Percentiles rank a stretch among this genome's conserved stretches.
Evolutionary conservation across 2,888 invertebrate genomes (phyloP).

Genomic region (Melieria omissa): DNA sequence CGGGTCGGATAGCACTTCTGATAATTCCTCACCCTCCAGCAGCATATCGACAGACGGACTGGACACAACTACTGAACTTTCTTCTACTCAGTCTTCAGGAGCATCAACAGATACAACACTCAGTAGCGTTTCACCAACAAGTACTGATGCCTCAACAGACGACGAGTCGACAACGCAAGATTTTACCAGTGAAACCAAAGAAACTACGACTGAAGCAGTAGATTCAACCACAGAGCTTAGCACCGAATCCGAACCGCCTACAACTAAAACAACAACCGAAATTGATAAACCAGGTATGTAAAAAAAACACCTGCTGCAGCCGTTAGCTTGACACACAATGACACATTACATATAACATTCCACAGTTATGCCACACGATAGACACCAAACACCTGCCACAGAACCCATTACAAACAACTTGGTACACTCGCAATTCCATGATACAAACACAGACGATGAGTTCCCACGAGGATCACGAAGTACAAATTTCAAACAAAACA

Average conservation of each 20-base stretch:
- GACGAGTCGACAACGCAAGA: neutral
- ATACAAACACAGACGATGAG: neutral
- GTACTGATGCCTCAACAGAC: neutral
- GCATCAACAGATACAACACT: neutral
- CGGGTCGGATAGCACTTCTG: neutral
- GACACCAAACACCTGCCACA: neutral
- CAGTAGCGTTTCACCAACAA: neutral
- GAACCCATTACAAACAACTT: neutral
- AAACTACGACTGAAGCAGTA: no score
- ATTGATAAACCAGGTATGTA: neutral
- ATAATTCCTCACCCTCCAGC: neutral
- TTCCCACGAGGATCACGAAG: constrained; percentile 3
- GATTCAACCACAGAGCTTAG: no score
- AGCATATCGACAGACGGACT: neutral
- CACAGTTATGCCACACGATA: neutral
- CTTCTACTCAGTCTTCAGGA: neutral
- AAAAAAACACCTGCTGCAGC: neutral
- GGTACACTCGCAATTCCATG: neutral
- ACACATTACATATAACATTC: neutral
- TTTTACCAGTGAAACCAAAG: neutral
- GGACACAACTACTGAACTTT: neutral
- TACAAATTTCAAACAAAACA: neutral
- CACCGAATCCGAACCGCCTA: no score
- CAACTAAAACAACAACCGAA: no score
- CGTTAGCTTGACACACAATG: no score